Evolutionary conservation across 2,113 vertebrate genomes (phyloP).

Genomic region (Leucoraja erinaceus): DNA sequence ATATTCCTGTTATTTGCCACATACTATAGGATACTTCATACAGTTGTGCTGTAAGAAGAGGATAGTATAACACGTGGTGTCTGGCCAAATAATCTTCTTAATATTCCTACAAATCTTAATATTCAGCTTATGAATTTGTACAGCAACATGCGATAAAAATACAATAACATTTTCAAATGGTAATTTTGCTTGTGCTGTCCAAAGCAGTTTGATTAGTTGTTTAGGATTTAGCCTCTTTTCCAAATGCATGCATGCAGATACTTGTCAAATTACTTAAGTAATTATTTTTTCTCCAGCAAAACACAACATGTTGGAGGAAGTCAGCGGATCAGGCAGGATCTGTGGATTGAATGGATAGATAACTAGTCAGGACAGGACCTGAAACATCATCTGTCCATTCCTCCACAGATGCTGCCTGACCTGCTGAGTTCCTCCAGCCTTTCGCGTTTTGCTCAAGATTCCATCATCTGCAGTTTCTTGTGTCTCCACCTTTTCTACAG

Average conservation of each 20-base stretch:
- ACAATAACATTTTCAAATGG: not conserved
- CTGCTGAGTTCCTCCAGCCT: too few species aligned
- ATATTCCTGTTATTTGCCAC: not conserved
- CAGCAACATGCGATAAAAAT: not conserved
- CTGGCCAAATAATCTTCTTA: not conserved
- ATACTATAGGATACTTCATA: not conserved
- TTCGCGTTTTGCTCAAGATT: too few species aligned
- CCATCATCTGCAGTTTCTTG: too few species aligned
- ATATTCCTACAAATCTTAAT: not conserved
- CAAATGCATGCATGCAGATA: not conserved
- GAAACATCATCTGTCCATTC: too few species aligned
- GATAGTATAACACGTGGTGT: not conserved
- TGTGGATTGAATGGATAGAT: too few species aligned
- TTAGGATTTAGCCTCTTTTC: not conserved
- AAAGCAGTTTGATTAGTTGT: not conserved
- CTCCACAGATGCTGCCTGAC: too few species aligned
- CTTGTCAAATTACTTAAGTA: not conserved
- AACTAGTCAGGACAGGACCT: too few species aligned
- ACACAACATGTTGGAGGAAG: too few species aligned
- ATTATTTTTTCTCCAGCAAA: not conserved
- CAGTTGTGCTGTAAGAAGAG: not conserved
- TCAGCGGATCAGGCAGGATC: too few species aligned
- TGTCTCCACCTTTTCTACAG: not conserved
- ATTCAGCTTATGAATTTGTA: not conserved
- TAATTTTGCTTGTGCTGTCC: not conserved